Percentiles rank a stretch among this genome's conserved stretches.
Evolutionary conservation across 2,113 vertebrate genomes (phyloP).

Genomic region (Gallinago jamesoni): DNA sequence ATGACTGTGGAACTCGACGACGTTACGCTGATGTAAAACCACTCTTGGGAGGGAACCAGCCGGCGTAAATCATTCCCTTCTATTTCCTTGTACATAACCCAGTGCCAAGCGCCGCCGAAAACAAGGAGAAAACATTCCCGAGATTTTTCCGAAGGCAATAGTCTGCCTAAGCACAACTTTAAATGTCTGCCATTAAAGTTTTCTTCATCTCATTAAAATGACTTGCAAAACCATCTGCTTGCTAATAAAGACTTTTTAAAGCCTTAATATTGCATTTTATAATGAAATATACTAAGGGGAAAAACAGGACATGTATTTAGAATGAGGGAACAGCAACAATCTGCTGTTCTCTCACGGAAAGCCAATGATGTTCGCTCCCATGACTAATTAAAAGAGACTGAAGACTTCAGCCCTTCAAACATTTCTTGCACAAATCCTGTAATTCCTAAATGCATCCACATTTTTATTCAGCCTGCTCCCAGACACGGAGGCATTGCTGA

Average conservation of each 20-base stretch:
- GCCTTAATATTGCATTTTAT: conserved; percentile 50
- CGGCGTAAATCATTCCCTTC: conserved; percentile 2
- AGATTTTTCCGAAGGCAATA: conserved; percentile 41
- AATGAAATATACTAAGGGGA: conserved; percentile 13
- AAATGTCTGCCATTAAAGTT: conserved; percentile 41
- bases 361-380: background rate
- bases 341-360: conserved; percentile 10
- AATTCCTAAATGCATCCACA: conserved; percentile 6
- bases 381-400: conserved; percentile 39
- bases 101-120: conserved; percentile 33
- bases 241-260: conserved; percentile 57
- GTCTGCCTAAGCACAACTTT: conserved; percentile 22
- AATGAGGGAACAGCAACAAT: conserved; percentile 19
- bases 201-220: conserved; percentile 45
- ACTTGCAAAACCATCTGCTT: conserved; percentile 59
- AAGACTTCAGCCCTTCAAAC: conserved; percentile 20
- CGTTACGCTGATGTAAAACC: conserved; percentile 10
- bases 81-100: conserved; percentile 1
- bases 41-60: background rate
- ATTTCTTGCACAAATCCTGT: background rate
- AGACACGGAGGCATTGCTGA: background rate
- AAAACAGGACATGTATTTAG: conserved; percentile 38
- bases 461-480: background rate
- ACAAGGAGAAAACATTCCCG: background rate
- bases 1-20: background rate